Evolutionary conservation across 1,140 invertebrate species (phyloP).

Genomic region (Dendrolimus kikuchii): DNA sequence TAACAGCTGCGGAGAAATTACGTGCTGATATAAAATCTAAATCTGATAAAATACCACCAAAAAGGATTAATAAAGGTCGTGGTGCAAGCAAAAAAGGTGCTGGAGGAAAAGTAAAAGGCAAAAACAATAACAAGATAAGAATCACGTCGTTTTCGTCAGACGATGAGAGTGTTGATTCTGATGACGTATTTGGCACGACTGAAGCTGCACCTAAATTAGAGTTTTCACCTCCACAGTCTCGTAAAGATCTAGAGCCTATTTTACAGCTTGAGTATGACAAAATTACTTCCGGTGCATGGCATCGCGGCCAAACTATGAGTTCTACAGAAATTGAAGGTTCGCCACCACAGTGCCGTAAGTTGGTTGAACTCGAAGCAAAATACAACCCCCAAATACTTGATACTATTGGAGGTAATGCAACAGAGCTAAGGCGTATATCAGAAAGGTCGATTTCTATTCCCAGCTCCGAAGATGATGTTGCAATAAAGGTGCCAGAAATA

Average conservation of each 20-base stretch:
- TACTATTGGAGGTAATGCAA: slow-evolving; percentile 72
- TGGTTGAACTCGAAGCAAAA: slow-evolving; percentile 74
- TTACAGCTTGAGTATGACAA: slow-evolving; percentile 79
- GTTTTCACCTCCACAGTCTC: slow-evolving; percentile 79
- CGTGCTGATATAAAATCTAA: slow-evolving; percentile 71
- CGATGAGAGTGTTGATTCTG: slow-evolving; percentile 80
- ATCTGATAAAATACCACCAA: slow-evolving; percentile 70
- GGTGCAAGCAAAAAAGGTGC: slow-evolving; percentile 72
- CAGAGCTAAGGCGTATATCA: slow-evolving; percentile 77
- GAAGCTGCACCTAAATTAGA: slow-evolving; percentile 79
- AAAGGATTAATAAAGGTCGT: slow-evolving; percentile 70
- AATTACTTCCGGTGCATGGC: slow-evolving; percentile 76
- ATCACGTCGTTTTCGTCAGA: slow-evolving; percentile 82
- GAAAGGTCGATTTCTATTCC: slow-evolving; percentile 81
- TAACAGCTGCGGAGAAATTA: slow-evolving; percentile 64
- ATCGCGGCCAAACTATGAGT: slow-evolving; percentile 80
- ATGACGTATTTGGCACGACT: slow-evolving; percentile 80
- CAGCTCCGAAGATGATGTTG: slow-evolving; percentile 78
- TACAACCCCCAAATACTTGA: slow-evolving; percentile 76
- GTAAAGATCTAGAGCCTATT: slow-evolving; percentile 81
- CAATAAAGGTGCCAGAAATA: slow-evolving; percentile 62
- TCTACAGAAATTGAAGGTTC: slow-evolving; percentile 82
- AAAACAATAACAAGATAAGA: slow-evolving; percentile 77
- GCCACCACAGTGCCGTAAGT: slow-evolving; percentile 76
- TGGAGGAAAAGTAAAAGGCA: slow-evolving; percentile 65